Conservation (phyloP, 2,113 vertebrate species). For the Hemiscyllium ocellatum region DNA sequence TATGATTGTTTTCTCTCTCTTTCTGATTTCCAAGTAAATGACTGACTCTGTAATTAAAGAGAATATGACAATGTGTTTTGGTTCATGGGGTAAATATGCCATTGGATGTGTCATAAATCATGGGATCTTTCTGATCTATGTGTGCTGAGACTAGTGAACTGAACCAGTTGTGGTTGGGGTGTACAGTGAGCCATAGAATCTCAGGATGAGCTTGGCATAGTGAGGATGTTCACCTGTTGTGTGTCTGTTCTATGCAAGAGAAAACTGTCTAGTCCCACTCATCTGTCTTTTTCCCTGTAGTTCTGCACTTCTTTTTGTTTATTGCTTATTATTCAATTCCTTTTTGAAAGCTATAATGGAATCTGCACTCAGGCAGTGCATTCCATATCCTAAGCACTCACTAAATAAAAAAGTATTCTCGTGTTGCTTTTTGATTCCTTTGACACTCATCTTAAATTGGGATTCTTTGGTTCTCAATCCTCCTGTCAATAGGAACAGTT, state of each 20-base stretch:
- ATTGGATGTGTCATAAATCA: neutral
- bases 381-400: too few species aligned
- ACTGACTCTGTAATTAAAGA: neutral
- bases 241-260: neutral
- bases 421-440: too few species aligned
- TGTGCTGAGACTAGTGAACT: neutral
- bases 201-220: neutral
- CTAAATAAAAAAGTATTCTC: too few species aligned
- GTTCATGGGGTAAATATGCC: neutral
- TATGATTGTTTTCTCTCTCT: neutral
- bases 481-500: too few species aligned
- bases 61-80: neutral
- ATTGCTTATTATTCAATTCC: neutral
- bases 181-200: neutral
- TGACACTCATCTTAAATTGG: too few species aligned
- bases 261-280: neutral
- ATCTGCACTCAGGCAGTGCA: neutral
- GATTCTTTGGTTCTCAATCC: too few species aligned
- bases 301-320: neutral
- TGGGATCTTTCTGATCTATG: neutral
- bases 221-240: neutral
- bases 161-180: neutral
- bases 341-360: neutral
- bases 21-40: neutral
- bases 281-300: neutral